Evolutionary conservation across 2,797 vertebrate species (phyloP).

Genomic region (Sciaenops ocellatus): DNA sequence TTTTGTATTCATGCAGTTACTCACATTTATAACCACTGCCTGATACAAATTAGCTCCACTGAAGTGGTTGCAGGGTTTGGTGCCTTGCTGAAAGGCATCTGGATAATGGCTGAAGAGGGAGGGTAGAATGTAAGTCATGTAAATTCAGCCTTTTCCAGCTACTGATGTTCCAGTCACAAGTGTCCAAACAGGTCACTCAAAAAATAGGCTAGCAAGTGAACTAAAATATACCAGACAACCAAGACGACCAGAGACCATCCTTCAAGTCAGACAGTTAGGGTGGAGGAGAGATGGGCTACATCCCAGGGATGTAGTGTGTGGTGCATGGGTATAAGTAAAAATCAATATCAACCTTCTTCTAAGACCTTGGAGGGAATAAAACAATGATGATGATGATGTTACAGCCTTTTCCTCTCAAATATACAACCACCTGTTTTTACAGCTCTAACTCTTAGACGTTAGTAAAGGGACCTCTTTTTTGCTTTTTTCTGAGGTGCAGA

Average conservation of each 20-base stretch:
- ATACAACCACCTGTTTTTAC: no score
- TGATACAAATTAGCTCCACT: background rate
- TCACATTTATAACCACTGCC: slow-evolving; percentile 8
- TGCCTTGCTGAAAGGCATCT: slow-evolving; percentile 13
- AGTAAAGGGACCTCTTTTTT: no score
- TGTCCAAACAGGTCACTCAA: background rate
- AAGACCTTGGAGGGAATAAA: no score
- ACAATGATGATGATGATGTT: no score
- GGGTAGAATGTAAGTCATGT: background rate
- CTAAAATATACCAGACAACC: background rate
- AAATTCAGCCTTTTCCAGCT: background rate
- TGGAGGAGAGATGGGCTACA: background rate
- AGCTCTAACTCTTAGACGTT: no score
- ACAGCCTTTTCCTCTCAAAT: no score
- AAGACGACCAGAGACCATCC: background rate
- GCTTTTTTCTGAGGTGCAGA: no score
- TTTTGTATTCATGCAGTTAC: slow-evolving; percentile 29
- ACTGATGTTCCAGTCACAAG: background rate
- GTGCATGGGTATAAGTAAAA: background rate
- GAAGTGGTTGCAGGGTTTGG: background rate
- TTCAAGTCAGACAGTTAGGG: background rate
- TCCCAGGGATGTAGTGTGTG: background rate
- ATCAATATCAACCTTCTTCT: background rate
- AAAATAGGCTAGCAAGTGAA: background rate
- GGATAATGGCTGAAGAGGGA: background rate